Evolutionary conservation across 2,113 vertebrate genomes (phyloP), one percentile per base, ranked within the genome.

Genomic region (Stomatorhinus ivindoensis): DNA sequence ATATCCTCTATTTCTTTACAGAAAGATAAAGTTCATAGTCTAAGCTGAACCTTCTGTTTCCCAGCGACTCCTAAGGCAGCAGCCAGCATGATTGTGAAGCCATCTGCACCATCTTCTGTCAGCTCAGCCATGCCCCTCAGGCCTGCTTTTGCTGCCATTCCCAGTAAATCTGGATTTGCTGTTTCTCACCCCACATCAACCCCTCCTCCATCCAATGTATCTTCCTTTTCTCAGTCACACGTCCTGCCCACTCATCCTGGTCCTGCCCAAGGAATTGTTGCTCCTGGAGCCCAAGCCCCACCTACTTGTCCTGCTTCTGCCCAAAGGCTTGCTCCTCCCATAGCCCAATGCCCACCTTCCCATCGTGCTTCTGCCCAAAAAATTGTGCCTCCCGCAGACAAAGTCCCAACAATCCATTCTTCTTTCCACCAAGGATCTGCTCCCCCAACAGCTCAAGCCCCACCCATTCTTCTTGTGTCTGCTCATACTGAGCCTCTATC

Each of bases 91-190:
- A 93, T 95, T 90, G 95, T 96, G 82, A 96, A 95, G 2, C 83
- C 94, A 11, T 89, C 95, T 24, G 85, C 87, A 53, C 53, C 19
- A 35, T 58, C 95, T 61, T 89, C 94, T 27, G 93, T 95, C 88
- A 94, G 95, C 90, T 95, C 93, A 89, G 95, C 95, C 24, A 95
- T 94, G n/a, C 1, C 93, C 53, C 95, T 95, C 39, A 96, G 96
- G 91, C 91, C 93, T 53, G 39, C 48, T 55, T 53, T 0, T 24
- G n/a, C 89, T 86, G 89, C 87, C 47, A 87, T 89, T 42, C 73
- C 73, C 73, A 80, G 73, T 42, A 80, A 80, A 42, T 80, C 73
- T 80, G 73, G 73, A 80, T 80, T 39, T 80, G 31, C 35, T 80
- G 73, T 42, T 39, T 80, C 73, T 80, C 31, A 15, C 13, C 89